phyloP scores from a whole-genome alignment of 2,888 invertebrate species.

The Trissolcus brochymenae region DNA sequence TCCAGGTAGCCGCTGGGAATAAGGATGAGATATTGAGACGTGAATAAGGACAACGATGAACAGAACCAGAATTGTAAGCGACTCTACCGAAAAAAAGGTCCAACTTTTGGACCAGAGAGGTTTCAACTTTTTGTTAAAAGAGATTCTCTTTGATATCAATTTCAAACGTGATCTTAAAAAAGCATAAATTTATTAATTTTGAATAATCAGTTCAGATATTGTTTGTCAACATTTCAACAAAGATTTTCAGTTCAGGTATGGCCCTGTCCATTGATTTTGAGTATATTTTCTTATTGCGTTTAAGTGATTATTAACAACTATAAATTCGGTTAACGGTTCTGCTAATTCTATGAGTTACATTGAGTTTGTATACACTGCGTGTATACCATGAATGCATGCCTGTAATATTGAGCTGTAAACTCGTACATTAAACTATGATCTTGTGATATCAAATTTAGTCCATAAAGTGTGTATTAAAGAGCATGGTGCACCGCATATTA shows the following conservation, averaged over 20 bases:
- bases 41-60: conserved; percentile 21
- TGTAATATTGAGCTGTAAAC: conserved; percentile 23
- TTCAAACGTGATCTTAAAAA: too few species aligned
- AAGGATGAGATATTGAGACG: conserved; percentile 43
- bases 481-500: background rate
- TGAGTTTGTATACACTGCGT: background rate
- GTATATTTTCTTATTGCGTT: too few species aligned
- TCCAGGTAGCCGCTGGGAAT: conserved; percentile 48
- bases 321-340: conserved; percentile 9
- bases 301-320: too few species aligned
- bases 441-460: conserved; percentile 7
- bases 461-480: background rate
- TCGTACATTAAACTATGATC: conserved; percentile 7
- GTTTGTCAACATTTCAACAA: too few species aligned
- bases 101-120: too few species aligned
- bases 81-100: background rate
- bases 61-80: background rate
- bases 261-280: too few species aligned
- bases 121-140: background rate
- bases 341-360: conserved; percentile 2
- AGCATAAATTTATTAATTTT: too few species aligned
- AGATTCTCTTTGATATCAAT: too few species aligned
- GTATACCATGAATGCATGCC: conserved; percentile 9
- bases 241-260: too few species aligned
- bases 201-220: too few species aligned